These are phyloP conservation scores for Leptothorax acervorum DNA, from an alignment of 2,888 invertebrate species.

Conservation along the genomic window DNA sequence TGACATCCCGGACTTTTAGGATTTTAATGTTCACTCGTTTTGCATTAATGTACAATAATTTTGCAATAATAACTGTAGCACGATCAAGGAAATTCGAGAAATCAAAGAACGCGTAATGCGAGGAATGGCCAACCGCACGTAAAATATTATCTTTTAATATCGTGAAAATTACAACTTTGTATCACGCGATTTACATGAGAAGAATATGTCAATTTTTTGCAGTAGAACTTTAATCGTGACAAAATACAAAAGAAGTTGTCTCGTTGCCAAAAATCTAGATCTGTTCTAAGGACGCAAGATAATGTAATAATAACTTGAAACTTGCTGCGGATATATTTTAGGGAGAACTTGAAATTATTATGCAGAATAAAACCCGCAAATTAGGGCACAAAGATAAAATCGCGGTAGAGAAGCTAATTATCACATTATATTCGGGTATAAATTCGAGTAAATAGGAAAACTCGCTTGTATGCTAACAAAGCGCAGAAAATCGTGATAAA, in stretches of 20 bases:
- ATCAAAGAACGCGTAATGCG: background rate
- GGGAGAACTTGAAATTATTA: background rate
- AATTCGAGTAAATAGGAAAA: slow-evolving; percentile 9
- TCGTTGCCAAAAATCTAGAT: background rate
- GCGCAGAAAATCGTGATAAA: slow-evolving; percentile 24
- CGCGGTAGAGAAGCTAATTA: slow-evolving; percentile 22
- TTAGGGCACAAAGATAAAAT: slow-evolving; percentile 11
- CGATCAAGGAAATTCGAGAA: background rate
- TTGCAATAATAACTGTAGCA: background rate
- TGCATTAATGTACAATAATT: background rate
- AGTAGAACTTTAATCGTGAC: background rate
- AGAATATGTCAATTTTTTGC: background rate
- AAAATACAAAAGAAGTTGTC: background rate
- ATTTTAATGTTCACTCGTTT: background rate
- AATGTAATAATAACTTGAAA: background rate
- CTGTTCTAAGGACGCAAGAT: background rate
- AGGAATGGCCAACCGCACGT: background rate
- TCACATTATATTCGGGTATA: background rate
- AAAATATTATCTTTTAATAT: background rate
- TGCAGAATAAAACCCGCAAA: slow-evolving; percentile 20
- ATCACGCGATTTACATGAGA: background rate
- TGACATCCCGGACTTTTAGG: background rate
- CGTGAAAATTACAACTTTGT: background rate
- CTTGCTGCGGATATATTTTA: background rate
- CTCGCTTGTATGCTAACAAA: background rate